phyloP scores from a whole-genome alignment of 2,113 vertebrate genomes.

The Chitala chitala region DNA sequence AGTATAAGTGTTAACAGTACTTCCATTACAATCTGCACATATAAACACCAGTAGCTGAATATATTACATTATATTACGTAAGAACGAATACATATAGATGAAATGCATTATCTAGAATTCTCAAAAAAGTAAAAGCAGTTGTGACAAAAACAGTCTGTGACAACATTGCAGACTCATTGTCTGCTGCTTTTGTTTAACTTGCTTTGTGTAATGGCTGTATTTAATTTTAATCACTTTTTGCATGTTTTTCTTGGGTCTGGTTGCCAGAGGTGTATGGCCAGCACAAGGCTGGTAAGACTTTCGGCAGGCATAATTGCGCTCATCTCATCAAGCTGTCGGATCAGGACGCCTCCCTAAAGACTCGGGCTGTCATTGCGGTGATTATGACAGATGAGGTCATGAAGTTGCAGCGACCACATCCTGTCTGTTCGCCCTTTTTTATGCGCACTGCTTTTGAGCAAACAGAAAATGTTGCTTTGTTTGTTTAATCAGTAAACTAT shows the following conservation, averaged over 20 bases:
- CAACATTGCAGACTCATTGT: neutral
- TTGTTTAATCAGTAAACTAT: too few species aligned
- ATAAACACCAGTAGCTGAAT: neutral
- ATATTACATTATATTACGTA: neutral
- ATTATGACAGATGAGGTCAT: conserved; percentile 45
- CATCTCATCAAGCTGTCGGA: conserved; percentile 31
- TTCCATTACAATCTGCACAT: neutral
- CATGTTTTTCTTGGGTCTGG: conserved; percentile 26
- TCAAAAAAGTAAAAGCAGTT: too few species aligned
- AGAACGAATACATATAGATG: too few species aligned
- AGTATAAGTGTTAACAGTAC: neutral
- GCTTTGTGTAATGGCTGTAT: conserved; percentile 2
- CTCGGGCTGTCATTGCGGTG: conserved; percentile 33
- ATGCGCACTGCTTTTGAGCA: conserved; percentile 34
- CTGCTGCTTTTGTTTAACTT: neutral
- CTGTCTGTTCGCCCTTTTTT: conserved; percentile 40
- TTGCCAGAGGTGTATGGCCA: conserved; percentile 18
- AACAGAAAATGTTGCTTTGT: conserved; percentile 20
- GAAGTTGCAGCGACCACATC: conserved; percentile 47
- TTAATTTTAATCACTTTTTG: conserved; percentile 11
- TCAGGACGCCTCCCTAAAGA: conserved; percentile 35
- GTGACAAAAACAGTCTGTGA: neutral
- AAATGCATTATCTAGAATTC: too few species aligned
- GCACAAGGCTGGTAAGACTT: conserved; percentile 31
- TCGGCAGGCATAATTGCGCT: conserved; percentile 26